Evolutionary conservation across 2,888 invertebrate genomes (phyloP).

Genomic region (Ceriagrion tenellum): DNA sequence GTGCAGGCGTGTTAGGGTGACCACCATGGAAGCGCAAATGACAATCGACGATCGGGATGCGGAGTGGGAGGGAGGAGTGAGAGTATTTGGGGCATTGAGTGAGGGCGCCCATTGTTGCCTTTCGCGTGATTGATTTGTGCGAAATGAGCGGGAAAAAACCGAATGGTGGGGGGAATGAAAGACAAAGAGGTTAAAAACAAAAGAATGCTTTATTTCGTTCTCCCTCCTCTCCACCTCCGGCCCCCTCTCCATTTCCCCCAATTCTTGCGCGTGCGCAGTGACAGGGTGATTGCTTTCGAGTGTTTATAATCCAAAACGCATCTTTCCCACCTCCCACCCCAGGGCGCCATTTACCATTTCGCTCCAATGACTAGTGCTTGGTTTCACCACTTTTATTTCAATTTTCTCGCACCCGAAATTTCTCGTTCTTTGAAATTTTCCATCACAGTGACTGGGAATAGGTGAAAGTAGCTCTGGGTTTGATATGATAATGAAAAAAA

Average conservation of each 20-base stretch:
- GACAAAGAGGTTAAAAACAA: constrained; percentile 7
- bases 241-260: neutral
- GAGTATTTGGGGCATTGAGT: neutral
- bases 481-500: neutral
- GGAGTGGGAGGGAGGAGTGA: too few relatives aligned
- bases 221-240: neutral
- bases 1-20: neutral
- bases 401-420: neutral
- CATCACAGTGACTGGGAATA: neutral
- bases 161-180: neutral
- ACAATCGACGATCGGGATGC: neutral
- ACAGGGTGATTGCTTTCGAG: neutral
- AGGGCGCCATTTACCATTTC: neutral
- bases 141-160: neutral
- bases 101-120: neutral
- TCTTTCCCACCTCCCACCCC: neutral
- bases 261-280: neutral
- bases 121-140: constrained; percentile 42
- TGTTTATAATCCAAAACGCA: neutral
- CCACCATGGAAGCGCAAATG: neutral
- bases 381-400: neutral
- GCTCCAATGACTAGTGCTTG: neutral
- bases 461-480: neutral
- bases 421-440: neutral
- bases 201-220: neutral